Evolutionary conservation across 2,797 vertebrate genomes (phyloP).

Genomic region (Coreius guichenoti): DNA sequence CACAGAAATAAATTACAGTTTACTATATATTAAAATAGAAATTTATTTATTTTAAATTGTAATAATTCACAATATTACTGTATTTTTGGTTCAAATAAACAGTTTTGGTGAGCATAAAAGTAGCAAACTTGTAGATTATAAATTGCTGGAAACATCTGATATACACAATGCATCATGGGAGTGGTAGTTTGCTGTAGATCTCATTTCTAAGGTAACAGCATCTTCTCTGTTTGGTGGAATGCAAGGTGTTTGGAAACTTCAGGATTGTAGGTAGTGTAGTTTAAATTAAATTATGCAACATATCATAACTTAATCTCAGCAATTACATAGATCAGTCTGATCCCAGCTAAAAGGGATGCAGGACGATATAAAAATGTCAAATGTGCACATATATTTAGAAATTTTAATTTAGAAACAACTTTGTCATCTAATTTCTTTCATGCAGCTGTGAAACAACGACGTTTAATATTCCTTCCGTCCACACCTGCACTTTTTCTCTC

Average conservation of each 20-base stretch:
- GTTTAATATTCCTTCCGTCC: background rate
- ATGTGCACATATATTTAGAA: background rate
- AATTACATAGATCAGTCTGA: background rate
- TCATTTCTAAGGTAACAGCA: too few species aligned
- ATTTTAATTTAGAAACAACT: background rate
- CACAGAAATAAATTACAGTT: background rate
- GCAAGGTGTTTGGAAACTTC: background rate
- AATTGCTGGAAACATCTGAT: background rate
- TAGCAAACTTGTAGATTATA: too few species aligned
- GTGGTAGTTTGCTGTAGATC: background rate
- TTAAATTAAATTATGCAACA: background rate
- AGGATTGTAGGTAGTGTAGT: background rate
- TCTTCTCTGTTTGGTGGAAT: background rate
- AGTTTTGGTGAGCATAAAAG: background rate
- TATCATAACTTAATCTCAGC: background rate
- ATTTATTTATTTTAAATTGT: background rate
- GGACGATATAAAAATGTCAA: background rate
- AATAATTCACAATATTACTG: background rate
- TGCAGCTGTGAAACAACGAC: background rate
- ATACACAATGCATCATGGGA: slow-evolving; percentile 4
- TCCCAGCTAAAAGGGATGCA: background rate
- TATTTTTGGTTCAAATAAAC: background rate
- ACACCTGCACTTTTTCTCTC: slow-evolving; percentile 8
- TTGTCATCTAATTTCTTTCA: background rate
- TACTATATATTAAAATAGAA: background rate